Percentiles rank a stretch among this genome's conserved stretches.
Evolutionary conservation across 2,113 vertebrate genomes (phyloP).

Genomic region (Ochotona curzoniae): DNA sequence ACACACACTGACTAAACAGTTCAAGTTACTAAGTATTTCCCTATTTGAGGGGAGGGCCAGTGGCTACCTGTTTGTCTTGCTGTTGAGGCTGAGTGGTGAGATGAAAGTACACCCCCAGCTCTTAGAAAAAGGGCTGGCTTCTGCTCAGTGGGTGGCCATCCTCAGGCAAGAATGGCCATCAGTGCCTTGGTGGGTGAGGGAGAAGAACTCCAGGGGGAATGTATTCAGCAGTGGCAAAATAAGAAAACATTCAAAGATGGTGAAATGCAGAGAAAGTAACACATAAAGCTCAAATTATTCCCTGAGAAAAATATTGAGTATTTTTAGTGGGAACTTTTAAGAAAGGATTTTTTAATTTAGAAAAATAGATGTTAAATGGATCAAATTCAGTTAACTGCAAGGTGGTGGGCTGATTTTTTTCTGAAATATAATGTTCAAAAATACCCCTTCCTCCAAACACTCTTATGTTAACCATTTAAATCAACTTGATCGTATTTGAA

Average conservation of each 20-base stretch:
- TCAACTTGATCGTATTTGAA: neutral
- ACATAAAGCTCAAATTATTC: conserved; percentile 4
- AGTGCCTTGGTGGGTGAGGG: conserved; percentile 44
- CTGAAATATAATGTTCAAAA: neutral
- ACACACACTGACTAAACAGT: neutral
- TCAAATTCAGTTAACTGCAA: neutral
- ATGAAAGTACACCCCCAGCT: conserved; percentile 29
- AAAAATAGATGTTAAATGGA: neutral
- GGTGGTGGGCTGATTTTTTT: conserved; percentile 9
- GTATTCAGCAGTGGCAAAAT: neutral
- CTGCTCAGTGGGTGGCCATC: conserved; percentile 71
- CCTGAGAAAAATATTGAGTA: neutral
- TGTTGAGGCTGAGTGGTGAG: neutral
- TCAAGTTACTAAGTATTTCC: conserved; percentile 52
- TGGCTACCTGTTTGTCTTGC: conserved; percentile 63
- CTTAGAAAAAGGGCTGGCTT: conserved; percentile 2
- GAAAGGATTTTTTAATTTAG: conserved; percentile 19
- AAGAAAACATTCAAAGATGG: neutral
- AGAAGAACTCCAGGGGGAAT: conserved; percentile 31
- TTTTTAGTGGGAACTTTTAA: conserved; percentile 22
- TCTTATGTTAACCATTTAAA: neutral
- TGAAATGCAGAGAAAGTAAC: conserved; percentile 54
- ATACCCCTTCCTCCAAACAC: neutral
- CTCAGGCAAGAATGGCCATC: neutral
- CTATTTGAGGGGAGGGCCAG: neutral